Evolutionary conservation across 1,140 invertebrate species (phyloP), one percentile per base, ranked within the genome.

Genomic region (Euura lappo): DNA sequence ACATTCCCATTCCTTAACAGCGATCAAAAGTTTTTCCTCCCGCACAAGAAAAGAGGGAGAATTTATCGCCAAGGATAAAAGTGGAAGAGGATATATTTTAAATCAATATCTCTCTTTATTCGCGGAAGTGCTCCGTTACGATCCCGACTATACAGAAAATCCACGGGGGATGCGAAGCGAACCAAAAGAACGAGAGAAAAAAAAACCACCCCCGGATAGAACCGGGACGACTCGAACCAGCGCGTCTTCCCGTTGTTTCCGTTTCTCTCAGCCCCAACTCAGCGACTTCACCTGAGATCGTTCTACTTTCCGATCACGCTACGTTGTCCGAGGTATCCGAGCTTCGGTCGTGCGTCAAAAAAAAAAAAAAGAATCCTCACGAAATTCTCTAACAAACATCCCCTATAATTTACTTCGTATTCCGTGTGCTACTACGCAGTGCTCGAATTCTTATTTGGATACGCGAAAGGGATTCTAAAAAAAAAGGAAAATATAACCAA

Each of bases 221-320:
- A 60, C 13, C 13, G 51, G 6, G 51, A 3, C 28, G 28, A 3
- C 13, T n/a, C 51, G 13, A 60, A 8, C 51, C 51, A 11, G 4
- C 51, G 3, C 51, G 8, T 8, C 28, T 28, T 28, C 28, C 28
- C 28, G 28, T 28, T 28, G 28, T 28, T 28, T 28, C 28, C 28
- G 28, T 28, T 28, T 28, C 28, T 28, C 28, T 28, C 28, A 28
- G 28, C 28, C 28, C 28, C 28, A 28, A 28, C 2, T n/a, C 51
- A 60, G 51, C 51, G 51, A 60, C 10, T 60, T 60, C 51, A 60
- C 51, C 51, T 60, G 51, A n/a, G 51, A 60, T 60, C 51, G 51
- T 60, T 60, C 51, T 60, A 60, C 8, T 60, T 60, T 60, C 51
- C 5, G 51, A 60, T 60, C 51, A 60, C 51, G 51, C 51, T 11